Conservation (phyloP, 2,797 vertebrate species). For the Phoebastria nigripes region DNA sequence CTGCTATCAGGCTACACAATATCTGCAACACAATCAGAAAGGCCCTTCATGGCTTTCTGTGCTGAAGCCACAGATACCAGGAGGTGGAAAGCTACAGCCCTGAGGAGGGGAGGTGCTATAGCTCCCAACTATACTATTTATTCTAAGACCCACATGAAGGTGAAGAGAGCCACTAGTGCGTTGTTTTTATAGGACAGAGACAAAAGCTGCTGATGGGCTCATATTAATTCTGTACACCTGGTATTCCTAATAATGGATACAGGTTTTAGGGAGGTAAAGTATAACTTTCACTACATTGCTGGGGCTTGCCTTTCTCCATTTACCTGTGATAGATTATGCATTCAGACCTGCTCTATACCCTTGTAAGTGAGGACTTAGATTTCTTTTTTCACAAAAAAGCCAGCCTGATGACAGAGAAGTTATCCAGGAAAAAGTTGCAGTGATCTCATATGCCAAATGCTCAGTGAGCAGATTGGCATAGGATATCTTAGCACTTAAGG, state of each 20-base stretch:
- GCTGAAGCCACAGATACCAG: neutral
- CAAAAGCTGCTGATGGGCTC: neutral
- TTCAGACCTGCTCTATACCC: neutral
- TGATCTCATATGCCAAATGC: neutral
- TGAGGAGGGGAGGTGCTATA: neutral
- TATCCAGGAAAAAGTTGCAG: neutral
- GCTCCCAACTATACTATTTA: neutral
- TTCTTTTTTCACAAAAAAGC: neutral
- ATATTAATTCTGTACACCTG: neutral
- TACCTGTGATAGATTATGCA: neutral
- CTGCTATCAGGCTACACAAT: neutral
- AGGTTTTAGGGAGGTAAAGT: neutral
- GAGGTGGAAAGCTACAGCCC: neutral
- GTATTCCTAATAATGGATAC: neutral
- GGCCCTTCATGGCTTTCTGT: neutral
- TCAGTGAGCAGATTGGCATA: neutral
- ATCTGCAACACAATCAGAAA: neutral
- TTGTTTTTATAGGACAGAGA: neutral
- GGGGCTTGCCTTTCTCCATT: neutral
- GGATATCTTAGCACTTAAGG: neutral
- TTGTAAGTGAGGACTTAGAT: neutral
- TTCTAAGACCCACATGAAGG: neutral
- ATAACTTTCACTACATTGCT: neutral
- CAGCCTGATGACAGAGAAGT: neutral
- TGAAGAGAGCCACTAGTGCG: neutral